These are phyloP conservation scores for Orestias chungarensis DNA, from an alignment of 2,797 vertebrate genomes.

Conservation along the genomic window DNA sequence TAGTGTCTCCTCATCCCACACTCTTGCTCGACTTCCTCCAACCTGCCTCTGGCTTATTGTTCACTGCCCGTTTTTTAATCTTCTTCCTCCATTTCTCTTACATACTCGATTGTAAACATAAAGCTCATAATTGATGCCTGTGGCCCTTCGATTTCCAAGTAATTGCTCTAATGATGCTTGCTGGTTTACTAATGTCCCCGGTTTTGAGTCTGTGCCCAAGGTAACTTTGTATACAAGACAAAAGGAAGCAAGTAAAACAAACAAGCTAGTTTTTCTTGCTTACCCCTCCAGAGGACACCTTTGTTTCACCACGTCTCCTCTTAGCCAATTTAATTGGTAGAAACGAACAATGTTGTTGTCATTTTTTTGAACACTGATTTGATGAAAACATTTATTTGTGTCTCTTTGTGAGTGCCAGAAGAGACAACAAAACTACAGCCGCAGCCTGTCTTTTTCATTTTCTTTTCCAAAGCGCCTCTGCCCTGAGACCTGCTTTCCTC, in stretches of 20 bases:
- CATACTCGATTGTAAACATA: constrained; percentile 63
- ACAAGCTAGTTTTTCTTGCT: constrained; percentile 26
- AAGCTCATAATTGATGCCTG: constrained; percentile 73
- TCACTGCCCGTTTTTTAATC: constrained; percentile 35
- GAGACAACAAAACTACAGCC: constrained; percentile 26
- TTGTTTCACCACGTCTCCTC: constrained; percentile 12
- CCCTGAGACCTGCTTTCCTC: constrained; percentile 23
- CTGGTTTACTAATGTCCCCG: constrained; percentile 58
- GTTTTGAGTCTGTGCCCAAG: constrained; percentile 57
- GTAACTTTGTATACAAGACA: constrained; percentile 61
- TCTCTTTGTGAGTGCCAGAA: constrained; percentile 12
- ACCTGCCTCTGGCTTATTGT: constrained; percentile 27
- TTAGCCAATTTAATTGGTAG: constrained; percentile 31
- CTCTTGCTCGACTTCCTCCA: constrained; percentile 15
- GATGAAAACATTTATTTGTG: neutral
- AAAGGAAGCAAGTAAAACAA: constrained; percentile 48
- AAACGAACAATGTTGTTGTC: constrained; percentile 28
- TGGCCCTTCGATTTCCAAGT: constrained; percentile 69
- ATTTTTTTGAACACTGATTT: constrained; percentile 9
- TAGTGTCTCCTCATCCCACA: constrained; percentile 24
- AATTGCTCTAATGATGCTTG: constrained; percentile 72
- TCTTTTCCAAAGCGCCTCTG: constrained; percentile 14
- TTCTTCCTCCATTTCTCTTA: constrained; percentile 35
- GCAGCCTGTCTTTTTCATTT: constrained; percentile 27
- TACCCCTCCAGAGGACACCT: constrained; percentile 25